Percentiles rank a stretch among this genome's conserved stretches.
These are phyloP conservation scores for Pomatostomus ruficeps DNA, from an alignment of 2,113 vertebrate genomes.

Conservation along the genomic window DNA sequence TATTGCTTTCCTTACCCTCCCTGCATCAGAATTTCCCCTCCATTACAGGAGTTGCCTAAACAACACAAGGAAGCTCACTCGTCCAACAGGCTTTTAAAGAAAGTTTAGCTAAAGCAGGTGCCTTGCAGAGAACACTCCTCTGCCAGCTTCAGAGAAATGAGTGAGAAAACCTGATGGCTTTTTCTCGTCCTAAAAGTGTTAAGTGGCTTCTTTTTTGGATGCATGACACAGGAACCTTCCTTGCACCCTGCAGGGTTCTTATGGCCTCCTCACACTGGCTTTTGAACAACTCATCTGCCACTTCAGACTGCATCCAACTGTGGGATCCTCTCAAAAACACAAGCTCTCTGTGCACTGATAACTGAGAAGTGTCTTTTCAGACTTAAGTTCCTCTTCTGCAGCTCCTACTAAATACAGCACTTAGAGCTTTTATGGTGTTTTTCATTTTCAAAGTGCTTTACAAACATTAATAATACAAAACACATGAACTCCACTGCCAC, in stretches of 20 bases:
- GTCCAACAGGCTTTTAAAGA: neutral
- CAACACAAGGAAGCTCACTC: neutral
- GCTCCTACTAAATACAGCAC: conserved; percentile 26
- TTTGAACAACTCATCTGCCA: conserved; percentile 15
- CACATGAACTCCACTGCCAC: neutral
- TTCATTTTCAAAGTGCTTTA: conserved; percentile 48
- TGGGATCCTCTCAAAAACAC: neutral
- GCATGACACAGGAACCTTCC: neutral
- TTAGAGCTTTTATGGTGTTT: conserved; percentile 31
- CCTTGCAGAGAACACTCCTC: neutral
- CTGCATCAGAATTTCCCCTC: neutral
- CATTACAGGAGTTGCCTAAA: neutral
- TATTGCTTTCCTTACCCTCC: neutral
- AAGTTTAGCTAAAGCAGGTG: neutral
- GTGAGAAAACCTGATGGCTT: neutral
- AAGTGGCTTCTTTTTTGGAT: neutral
- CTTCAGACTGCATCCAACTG: conserved; percentile 1
- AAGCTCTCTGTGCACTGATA: conserved; percentile 10
- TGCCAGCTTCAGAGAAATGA: neutral
- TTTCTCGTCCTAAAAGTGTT: neutral
- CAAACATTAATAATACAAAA: conserved; percentile 58
- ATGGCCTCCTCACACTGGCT: neutral
- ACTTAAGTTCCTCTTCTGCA: conserved; percentile 34
- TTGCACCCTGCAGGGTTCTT: neutral
- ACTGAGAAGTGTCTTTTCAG: conserved; percentile 27